These are phyloP conservation scores for Heterotis niloticus DNA, from an alignment of 2,113 vertebrate species.

Conservation along the genomic window DNA sequence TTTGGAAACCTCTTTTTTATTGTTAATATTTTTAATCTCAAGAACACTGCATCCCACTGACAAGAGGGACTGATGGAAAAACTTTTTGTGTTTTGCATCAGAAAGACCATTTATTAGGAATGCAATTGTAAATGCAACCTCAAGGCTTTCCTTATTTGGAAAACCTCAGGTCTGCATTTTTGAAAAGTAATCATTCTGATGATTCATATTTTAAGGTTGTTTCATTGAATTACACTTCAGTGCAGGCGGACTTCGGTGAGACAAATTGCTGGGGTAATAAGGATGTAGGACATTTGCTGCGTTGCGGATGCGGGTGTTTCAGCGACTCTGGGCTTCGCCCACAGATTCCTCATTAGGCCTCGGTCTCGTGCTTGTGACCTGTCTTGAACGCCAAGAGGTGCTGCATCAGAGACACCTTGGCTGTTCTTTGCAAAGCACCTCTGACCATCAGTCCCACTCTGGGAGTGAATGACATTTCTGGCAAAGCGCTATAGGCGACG, in stretches of 20 bases:
- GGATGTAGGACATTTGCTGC: not conserved
- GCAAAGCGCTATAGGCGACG: not conserved
- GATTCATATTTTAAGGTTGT: not conserved
- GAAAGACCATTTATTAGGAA: too few species aligned
- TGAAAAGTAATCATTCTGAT: constrained; percentile 8
- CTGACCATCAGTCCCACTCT: not conserved
- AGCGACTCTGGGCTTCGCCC: not conserved
- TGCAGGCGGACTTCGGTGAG: constrained; percentile 2
- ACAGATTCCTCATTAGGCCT: not conserved
- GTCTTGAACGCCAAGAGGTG: not conserved
- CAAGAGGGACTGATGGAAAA: too few species aligned
- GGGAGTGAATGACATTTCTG: not conserved
- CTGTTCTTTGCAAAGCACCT: not conserved
- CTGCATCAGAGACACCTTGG: too few species aligned
- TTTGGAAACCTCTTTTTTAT: too few species aligned
- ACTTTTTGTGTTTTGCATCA: too few species aligned
- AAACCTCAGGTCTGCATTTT: not conserved
- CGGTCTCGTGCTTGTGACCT: not conserved
- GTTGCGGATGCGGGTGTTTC: not conserved
- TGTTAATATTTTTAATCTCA: too few species aligned
- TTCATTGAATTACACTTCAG: constrained; percentile 14
- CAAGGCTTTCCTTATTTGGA: not conserved
- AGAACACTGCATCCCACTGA: too few species aligned
- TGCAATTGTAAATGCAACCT: too few species aligned
- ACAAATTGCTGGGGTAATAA: constrained; percentile 10